phyloP scores from a whole-genome alignment of 2,888 invertebrate genomes.

The Dasypogon diadema region DNA sequence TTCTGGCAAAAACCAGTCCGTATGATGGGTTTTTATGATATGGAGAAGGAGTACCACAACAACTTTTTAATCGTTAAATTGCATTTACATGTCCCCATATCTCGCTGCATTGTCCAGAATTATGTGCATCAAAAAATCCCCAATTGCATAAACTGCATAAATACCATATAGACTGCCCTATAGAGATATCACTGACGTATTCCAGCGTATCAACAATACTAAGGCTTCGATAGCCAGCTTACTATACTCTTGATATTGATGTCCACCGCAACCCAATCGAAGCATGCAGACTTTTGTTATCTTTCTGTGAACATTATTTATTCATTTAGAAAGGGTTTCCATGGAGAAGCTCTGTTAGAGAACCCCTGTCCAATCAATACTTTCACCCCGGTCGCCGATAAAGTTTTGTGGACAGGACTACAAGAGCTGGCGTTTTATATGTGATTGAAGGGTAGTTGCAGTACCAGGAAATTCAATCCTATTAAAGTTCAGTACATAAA shows the following conservation, averaged over 20 bases:
- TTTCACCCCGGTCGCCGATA: constrained; percentile 17
- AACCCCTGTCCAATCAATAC: constrained; percentile 30
- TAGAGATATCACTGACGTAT: background rate
- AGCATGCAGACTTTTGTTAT: constrained; percentile 41
- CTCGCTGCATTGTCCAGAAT: background rate
- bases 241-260: constrained; percentile 31
- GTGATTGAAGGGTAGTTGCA: constrained; percentile 36
- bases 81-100: background rate
- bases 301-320: constrained; percentile 41
- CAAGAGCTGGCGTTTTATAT: constrained; percentile 19
- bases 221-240: background rate
- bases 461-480: constrained; percentile 5
- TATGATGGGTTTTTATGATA: background rate
- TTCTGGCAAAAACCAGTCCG: background rate
- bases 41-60: too few relatives aligned
- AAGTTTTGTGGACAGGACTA: constrained; percentile 5
- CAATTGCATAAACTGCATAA: background rate
- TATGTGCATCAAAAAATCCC: background rate
- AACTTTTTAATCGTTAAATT: too few relatives aligned
- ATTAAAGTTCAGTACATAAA: constrained; percentile 18
- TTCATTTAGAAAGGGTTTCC: constrained; percentile 36
- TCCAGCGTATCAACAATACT: constrained; percentile 9
- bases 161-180: background rate
- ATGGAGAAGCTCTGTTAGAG: constrained; percentile 11
- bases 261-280: constrained; percentile 33